A percentile compares a stretch with the other conserved stretches of the same genome.
These are phyloP conservation scores for Meteorus colon DNA, from an alignment of 2,888 invertebrate species.

Conservation along the genomic window DNA sequence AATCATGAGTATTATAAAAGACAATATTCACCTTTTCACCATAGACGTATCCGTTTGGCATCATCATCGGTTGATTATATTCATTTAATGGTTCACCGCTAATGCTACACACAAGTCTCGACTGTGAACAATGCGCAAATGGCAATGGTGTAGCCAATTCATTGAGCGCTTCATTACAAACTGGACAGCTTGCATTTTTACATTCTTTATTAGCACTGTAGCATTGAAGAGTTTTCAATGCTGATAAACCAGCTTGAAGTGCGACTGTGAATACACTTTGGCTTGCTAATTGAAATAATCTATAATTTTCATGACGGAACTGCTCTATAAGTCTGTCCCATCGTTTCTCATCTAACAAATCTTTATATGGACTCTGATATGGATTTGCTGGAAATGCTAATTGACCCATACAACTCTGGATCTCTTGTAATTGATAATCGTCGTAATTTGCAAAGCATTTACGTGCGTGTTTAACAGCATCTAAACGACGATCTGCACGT, in stretches of 20 bases:
- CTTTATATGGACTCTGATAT: conserved; percentile 79
- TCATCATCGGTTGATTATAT: conserved; percentile 98
- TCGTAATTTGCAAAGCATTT: conserved; percentile 93
- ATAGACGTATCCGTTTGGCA: conserved; percentile 98
- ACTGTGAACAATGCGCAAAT: conserved; percentile 97
- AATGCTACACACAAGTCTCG: conserved; percentile 92
- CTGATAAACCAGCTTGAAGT: conserved; percentile 94
- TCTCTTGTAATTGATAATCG: conserved; percentile 88
- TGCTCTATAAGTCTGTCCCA: conserved; percentile 92
- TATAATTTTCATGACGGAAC: conserved; percentile 95
- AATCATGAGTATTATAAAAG: background rate
- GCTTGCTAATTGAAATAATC: conserved; percentile 93
- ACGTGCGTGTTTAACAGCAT: conserved; percentile 95
- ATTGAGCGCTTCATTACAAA: conserved; percentile 91
- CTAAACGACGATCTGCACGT: conserved; percentile 87
- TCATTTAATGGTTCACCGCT: conserved; percentile 95
- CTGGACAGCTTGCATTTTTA: conserved; percentile 91
- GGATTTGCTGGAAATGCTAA: conserved; percentile 93
- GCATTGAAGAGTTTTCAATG: conserved; percentile 87
- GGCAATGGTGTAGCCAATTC: conserved; percentile 90
- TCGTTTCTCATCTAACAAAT: conserved; percentile 79
- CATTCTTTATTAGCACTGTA: conserved; percentile 79
- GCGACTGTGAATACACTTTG: conserved; percentile 94
- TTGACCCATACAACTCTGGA: conserved; percentile 96
- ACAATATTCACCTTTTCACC: conserved; percentile 84